Conservation (phyloP, 2,113 vertebrate species). For the Garra rufa region DNA sequence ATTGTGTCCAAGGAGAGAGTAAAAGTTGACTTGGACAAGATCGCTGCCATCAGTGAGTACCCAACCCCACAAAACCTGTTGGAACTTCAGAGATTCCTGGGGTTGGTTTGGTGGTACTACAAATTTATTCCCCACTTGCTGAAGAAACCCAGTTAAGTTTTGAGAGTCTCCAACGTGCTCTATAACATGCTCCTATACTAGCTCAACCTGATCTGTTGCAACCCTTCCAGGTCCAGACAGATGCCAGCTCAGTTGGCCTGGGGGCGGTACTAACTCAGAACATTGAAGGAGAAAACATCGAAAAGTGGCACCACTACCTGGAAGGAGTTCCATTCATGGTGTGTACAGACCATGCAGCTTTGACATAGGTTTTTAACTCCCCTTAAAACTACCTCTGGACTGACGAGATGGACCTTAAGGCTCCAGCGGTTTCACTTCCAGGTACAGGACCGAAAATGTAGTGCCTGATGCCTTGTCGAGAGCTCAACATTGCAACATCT, state of each 20-base stretch:
- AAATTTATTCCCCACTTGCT: background rate
- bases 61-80: background rate
- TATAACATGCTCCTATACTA: too few relatives aligned
- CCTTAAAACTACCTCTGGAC: background rate
- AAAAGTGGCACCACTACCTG: constrained; percentile 6
- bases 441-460: constrained; percentile 22
- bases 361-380: constrained; percentile 24
- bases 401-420: constrained; percentile 20
- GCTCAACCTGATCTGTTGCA: background rate
- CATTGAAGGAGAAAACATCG: background rate
- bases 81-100: background rate
- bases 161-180: too few relatives aligned
- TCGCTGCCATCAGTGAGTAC: too few relatives aligned
- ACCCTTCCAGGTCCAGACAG: background rate
- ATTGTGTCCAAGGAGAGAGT: too few relatives aligned
- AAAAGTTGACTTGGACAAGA: background rate
- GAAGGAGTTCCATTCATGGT: constrained; percentile 13
- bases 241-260: background rate
- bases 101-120: background rate
- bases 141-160: background rate
- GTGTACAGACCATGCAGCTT: constrained; percentile 6
- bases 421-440: constrained; percentile 26
- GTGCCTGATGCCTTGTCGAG: constrained; percentile 24
- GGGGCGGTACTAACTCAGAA: background rate
- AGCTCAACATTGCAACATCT: background rate